Conservation (phyloP, 2,888 invertebrate genomes). For the Euphydryas editha region DNA sequence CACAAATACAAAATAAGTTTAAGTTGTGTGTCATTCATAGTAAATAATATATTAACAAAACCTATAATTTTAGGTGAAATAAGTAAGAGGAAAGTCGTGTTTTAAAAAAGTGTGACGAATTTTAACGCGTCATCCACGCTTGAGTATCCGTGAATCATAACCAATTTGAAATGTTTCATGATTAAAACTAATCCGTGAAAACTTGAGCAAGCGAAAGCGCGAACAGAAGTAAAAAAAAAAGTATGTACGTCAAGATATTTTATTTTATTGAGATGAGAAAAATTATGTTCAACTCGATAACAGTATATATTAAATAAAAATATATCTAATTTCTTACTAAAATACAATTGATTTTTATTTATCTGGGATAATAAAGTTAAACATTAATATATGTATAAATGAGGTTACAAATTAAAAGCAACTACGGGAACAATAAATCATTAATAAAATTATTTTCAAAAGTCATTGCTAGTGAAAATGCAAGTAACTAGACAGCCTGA, state of each 20-base stretch:
- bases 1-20: no score
- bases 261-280: not conserved
- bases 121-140: conserved; percentile 46
- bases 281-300: not conserved
- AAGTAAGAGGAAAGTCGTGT: conserved; percentile 43
- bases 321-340: no score
- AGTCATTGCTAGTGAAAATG: conserved; percentile 11
- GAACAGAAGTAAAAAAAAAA: conserved; percentile 33
- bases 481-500: conserved; percentile 25
- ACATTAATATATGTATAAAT: no score
- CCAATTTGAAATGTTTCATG: conserved; percentile 53
- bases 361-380: no score
- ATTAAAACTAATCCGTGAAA: conserved; percentile 46
- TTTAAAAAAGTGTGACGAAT: conserved; percentile 50
- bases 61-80: conserved; percentile 18
- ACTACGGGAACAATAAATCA: not conserved
- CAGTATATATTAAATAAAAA: no score
- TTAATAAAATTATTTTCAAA: not conserved
- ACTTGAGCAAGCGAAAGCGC: conserved; percentile 50
- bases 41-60: not conserved
- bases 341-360: no score
- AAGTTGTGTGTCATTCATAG: not conserved
- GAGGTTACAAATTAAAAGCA: not conserved
- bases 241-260: not conserved
- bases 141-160: conserved; percentile 50